A percentile compares a stretch with the other conserved stretches of the same genome.
phyloP scores from a whole-genome alignment of 1,140 invertebrate species.

The Drosophila ironensis region DNA sequence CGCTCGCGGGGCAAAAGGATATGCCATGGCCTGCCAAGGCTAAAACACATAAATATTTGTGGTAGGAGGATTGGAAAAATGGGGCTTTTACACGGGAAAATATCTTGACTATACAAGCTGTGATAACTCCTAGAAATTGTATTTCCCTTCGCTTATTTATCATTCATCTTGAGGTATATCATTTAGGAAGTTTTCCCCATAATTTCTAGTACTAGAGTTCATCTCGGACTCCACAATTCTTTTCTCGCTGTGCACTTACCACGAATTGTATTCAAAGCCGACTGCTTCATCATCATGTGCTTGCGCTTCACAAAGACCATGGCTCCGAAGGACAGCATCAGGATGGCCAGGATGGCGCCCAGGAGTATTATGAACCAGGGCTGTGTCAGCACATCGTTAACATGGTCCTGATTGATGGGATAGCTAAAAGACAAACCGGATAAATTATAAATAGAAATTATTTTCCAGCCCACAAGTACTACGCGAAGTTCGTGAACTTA shows the following conservation, averaged over 20 bases:
- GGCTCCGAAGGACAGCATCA: constrained; percentile 87
- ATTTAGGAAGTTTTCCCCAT: no score
- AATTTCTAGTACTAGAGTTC: no score
- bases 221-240: no score
- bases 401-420: constrained; percentile 83
- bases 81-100: not conserved
- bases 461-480: no score
- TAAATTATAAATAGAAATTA: constrained; percentile 33
- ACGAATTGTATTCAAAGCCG: constrained; percentile 78
- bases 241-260: constrained; percentile 59
- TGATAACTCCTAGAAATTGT: no score
- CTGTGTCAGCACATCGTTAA: constrained; percentile 84
- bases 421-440: constrained; percentile 73
- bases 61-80: not conserved
- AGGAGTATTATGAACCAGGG: constrained; percentile 89
- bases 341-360: constrained; percentile 87
- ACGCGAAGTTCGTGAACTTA: constrained; percentile 50
- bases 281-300: constrained; percentile 82
- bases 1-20: constrained; percentile 9
- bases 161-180: no score
- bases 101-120: no score
- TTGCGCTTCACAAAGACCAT: constrained; percentile 84
- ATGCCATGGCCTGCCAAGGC: not conserved
- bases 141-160: no score
- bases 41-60: not conserved